These are phyloP conservation scores for Antigone vipio DNA, from an alignment of 2,113 vertebrate genomes.

Conservation along the genomic window DNA sequence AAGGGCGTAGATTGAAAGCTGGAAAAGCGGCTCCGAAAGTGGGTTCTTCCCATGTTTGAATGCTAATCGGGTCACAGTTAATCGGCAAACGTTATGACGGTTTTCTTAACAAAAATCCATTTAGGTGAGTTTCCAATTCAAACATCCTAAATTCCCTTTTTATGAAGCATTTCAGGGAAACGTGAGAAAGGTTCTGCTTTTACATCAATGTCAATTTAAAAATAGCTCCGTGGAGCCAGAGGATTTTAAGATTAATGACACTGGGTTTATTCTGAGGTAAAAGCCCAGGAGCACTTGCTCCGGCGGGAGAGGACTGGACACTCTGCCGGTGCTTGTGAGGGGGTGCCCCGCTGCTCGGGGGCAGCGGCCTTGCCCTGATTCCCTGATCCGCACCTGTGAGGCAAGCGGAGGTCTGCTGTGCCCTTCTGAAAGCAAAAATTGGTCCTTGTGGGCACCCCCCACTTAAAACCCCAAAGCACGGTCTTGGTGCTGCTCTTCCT, in stretches of 20 bases:
- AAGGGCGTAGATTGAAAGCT: not conserved
- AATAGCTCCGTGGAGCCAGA: not conserved
- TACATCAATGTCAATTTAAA: not conserved
- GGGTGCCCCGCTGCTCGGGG: rapidly evolving
- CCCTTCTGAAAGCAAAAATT: not conserved
- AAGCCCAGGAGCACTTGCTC: not conserved
- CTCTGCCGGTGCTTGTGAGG: rapidly evolving
- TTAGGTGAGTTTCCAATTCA: not conserved
- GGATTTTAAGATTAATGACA: not conserved
- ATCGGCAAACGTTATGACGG: rapidly evolving
- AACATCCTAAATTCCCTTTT: not conserved
- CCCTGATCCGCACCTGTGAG: not conserved
- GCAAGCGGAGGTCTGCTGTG: not conserved
- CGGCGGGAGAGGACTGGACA: rapidly evolving
- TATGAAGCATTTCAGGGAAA: not conserved
- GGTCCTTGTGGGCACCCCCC: not conserved
- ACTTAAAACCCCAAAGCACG: rapidly evolving
- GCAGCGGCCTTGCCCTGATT: not conserved
- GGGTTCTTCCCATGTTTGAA: not conserved
- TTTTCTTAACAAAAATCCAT: not conserved
- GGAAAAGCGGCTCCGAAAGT: not conserved
- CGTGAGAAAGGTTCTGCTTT: not conserved
- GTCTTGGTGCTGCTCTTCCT: not conserved
- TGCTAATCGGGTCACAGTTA: not conserved
- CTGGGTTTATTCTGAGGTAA: not conserved